phyloP scores from a whole-genome alignment of 2,888 invertebrate genomes.

The Drosophila nr. perissopoda region DNA sequence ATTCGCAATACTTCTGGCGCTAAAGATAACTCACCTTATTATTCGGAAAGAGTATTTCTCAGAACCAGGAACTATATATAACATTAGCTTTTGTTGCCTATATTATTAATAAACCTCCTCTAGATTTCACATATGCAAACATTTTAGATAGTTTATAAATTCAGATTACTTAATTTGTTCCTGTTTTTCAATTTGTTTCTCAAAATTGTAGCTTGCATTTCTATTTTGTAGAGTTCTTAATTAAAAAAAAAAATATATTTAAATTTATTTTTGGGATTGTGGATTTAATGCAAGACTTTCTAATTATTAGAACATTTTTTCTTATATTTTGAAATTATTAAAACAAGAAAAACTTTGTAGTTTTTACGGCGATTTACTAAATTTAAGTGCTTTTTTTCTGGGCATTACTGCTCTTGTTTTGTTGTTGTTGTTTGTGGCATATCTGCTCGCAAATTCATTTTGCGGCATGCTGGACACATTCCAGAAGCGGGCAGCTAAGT shows the following conservation, averaged over 20 bases:
- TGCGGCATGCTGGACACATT: constrained; percentile 65
- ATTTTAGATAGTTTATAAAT: neutral
- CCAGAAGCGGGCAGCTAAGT: neutral
- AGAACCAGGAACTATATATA: neutral
- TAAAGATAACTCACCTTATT: neutral
- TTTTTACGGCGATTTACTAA: neutral
- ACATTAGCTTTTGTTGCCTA: neutral
- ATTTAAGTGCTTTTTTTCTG: constrained; percentile 1
- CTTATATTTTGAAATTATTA: neutral
- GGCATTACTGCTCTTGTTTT: neutral
- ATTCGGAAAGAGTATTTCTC: neutral
- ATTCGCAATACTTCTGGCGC: too few relatives aligned
- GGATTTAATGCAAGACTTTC: neutral
- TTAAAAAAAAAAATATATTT: too few relatives aligned
- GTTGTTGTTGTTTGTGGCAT: constrained; percentile 29
- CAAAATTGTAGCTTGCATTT: neutral
- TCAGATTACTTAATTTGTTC: neutral
- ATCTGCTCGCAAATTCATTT: constrained; percentile 68
- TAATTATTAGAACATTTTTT: neutral
- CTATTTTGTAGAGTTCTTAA: neutral
- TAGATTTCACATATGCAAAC: neutral
- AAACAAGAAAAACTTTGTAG: neutral
- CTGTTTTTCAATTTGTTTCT: neutral
- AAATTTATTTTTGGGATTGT: too few relatives aligned
- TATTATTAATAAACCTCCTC: neutral